A percentile compares a stretch with the other conserved stretches of the same genome.
Evolutionary conservation across 2,888 invertebrate species (phyloP).

Genomic region (Rambutsinella grinnellia): DNA sequence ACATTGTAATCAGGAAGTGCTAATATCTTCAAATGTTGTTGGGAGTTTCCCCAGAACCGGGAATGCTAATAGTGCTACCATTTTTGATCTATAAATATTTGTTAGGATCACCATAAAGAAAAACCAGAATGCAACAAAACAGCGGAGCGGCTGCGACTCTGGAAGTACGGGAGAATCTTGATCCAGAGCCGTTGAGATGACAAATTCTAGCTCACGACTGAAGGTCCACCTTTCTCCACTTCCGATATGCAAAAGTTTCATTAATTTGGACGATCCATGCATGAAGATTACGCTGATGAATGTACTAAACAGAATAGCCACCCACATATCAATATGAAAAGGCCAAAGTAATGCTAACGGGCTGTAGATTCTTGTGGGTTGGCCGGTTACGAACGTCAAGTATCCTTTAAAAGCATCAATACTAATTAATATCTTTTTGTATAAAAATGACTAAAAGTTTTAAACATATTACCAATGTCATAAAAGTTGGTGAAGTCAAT

Average conservation of each 20-base stretch:
- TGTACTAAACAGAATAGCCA: neutral
- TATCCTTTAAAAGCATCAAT: constrained; percentile 4
- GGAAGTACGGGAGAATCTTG: constrained; percentile 29
- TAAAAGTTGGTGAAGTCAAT: constrained; percentile 32
- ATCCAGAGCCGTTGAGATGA: constrained; percentile 20
- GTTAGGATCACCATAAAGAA: constrained; percentile 24
- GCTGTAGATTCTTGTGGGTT: constrained; percentile 16
- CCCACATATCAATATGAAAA: constrained; percentile 25
- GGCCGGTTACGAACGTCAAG: constrained; percentile 42
- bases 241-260: neutral
- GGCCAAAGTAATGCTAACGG: constrained; percentile 32
- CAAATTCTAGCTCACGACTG: constrained; percentile 6
- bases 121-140: constrained; percentile 25
- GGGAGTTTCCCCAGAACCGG: constrained; percentile 20
- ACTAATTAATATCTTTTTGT: neutral
- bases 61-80: constrained; percentile 24
- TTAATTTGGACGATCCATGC: neutral
- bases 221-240: constrained; percentile 3
- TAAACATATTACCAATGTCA: constrained; percentile 2
- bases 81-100: constrained; percentile 30
- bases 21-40: constrained; percentile 1
- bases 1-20: neutral
- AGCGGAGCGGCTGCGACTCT: constrained; percentile 7
- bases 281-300: constrained; percentile 17
- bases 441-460: neutral